Conservation (phyloP, 2,797 vertebrate species). For the Chiloscyllium punctatum region DNA sequence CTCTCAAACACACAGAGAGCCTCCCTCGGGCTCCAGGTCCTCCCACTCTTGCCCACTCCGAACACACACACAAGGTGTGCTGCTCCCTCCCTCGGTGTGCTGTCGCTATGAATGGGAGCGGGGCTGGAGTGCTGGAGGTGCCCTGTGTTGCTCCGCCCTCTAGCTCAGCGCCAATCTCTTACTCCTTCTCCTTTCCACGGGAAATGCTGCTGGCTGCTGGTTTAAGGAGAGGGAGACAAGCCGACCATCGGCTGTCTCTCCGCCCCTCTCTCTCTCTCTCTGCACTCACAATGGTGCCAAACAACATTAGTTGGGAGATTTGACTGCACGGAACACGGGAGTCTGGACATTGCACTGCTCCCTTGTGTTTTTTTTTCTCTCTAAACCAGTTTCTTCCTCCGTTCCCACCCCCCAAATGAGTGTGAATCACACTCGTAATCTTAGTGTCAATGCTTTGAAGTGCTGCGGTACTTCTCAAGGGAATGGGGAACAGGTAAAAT, state of each 20-base stretch:
- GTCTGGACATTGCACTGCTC: neutral
- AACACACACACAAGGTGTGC: neutral
- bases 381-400: neutral
- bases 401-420: neutral
- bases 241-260: neutral
- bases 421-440: too few relatives aligned
- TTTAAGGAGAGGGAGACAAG: neutral
- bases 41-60: too few relatives aligned
- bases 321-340: neutral
- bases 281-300: neutral
- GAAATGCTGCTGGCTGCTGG: neutral
- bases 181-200: neutral
- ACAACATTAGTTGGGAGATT: neutral
- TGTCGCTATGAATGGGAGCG: constrained; percentile 15
- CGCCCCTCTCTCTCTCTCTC: neutral
- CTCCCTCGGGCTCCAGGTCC: neutral
- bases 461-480: neutral
- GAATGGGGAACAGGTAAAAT: too few relatives aligned
- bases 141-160: neutral
- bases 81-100: constrained; percentile 19
- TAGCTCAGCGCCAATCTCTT: neutral
- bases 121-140: neutral
- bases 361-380: too few relatives aligned
- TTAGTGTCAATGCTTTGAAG: neutral
- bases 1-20: neutral